A percentile compares a stretch with the other conserved stretches of the same genome.
Evolutionary conservation across 1,140 invertebrate genomes (phyloP).

Genomic region (Aphis craccivora): DNA sequence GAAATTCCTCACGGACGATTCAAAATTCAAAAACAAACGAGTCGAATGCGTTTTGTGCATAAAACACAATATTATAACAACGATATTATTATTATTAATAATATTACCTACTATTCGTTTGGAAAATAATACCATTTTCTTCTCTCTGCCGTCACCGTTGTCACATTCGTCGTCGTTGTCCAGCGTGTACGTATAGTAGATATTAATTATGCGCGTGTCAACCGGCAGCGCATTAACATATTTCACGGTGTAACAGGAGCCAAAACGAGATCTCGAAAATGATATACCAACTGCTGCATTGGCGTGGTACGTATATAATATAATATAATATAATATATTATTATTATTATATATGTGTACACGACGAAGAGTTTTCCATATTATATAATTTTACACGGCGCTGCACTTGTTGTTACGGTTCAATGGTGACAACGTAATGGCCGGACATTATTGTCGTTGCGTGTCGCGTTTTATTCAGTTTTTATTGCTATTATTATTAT

Average conservation of each 20-base stretch:
- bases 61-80: neutral
- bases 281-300: slow-evolving; percentile 35
- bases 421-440: slow-evolving; percentile 47
- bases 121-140: neutral
- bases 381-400: slow-evolving; percentile 52
- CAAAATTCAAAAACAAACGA: no score
- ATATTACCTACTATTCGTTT: neutral
- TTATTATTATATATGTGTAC: neutral
- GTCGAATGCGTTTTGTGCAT: neutral
- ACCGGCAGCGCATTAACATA: slow-evolving; percentile 54
- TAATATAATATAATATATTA: no score
- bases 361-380: slow-evolving; percentile 20
- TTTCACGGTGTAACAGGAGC: slow-evolving; percentile 56
- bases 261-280: slow-evolving; percentile 55
- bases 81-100: neutral
- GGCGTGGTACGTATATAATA: neutral
- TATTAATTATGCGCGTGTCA: slow-evolving; percentile 56
- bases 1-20: neutral
- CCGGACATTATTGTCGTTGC: slow-evolving; percentile 56
- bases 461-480: slow-evolving; percentile 49
- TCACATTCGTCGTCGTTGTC: neutral
- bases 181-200: neutral
- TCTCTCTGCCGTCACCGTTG: neutral
- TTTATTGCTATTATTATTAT: slow-evolving; percentile 47
- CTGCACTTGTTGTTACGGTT: slow-evolving; percentile 53